Percentiles rank a stretch among this genome's conserved stretches.
Evolutionary conservation across 2,888 invertebrate genomes (phyloP).

Genomic region (Ommatoiulus sabulosus): DNA sequence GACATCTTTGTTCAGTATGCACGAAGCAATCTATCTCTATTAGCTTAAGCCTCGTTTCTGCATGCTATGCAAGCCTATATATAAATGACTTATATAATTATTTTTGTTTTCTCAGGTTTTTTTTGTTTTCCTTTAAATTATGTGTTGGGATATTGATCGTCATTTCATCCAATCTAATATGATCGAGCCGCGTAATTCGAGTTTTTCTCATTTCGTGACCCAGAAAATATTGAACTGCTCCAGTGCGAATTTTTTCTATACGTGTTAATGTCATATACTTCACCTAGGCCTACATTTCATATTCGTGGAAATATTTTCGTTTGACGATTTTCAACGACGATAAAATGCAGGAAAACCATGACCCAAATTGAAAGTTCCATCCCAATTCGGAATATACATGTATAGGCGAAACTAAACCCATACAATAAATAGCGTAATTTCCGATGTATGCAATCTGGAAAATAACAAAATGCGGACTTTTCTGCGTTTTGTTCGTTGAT

Average conservation of each 20-base stretch:
- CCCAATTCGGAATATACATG: neutral
- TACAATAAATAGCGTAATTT: neutral
- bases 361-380: neutral
- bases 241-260: neutral
- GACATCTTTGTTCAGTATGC: neutral
- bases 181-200: neutral
- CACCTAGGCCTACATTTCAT: neutral
- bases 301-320: neutral
- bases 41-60: neutral
- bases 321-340: neutral
- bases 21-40: neutral
- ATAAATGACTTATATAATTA: neutral
- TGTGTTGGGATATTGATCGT: neutral
- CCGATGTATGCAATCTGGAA: too few species aligned
- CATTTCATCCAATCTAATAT: neutral
- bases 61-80: neutral
- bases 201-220: neutral
- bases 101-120: neutral
- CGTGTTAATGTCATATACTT: neutral
- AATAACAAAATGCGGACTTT: too few species aligned
- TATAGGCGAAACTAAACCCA: neutral
- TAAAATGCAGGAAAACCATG: slow-evolving; percentile 40
- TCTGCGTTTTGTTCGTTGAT: too few species aligned
- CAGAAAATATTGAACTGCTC: neutral
- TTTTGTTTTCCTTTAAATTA: neutral